Evolutionary conservation across 2,113 vertebrate genomes (phyloP).

Genomic region (Cinclus cinclus): DNA sequence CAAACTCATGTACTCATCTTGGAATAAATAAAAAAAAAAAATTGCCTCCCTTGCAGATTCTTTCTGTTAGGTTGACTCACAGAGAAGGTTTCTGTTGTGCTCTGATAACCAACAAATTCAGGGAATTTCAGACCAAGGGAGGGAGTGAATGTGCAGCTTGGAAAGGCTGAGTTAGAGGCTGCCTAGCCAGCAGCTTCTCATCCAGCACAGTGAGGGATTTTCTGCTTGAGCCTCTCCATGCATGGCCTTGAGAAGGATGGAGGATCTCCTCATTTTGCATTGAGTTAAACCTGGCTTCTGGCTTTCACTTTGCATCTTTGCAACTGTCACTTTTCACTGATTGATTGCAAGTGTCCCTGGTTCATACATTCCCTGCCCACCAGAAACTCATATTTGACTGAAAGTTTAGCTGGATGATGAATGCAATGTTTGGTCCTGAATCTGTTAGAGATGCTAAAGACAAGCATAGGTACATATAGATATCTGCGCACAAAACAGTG

Average conservation of each 20-base stretch:
- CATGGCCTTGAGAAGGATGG: neutral
- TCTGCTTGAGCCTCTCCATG: neutral
- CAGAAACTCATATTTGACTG: neutral
- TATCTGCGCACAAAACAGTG: neutral
- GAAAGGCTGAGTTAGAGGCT: neutral
- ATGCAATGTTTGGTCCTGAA: neutral
- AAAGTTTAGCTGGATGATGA: neutral
- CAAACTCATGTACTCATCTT: neutral
- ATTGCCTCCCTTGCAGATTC: neutral
- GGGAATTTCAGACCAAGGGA: neutral
- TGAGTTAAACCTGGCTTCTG: neutral
- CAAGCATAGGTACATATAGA: neutral
- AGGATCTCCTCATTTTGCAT: neutral
- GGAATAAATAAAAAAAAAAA: neutral
- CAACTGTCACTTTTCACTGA: neutral
- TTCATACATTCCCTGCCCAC: neutral
- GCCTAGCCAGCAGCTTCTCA: neutral
- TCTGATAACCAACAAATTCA: neutral
- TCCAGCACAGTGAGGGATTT: neutral
- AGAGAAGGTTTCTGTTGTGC: neutral
- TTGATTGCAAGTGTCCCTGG: neutral
- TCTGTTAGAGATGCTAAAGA: neutral
- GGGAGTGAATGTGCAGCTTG: neutral
- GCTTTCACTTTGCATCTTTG: neutral
- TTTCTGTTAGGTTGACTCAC: neutral